Base-by-base conservation (phyloP, 2,888 invertebrate species). In the Campoplex nolae region DNA sequence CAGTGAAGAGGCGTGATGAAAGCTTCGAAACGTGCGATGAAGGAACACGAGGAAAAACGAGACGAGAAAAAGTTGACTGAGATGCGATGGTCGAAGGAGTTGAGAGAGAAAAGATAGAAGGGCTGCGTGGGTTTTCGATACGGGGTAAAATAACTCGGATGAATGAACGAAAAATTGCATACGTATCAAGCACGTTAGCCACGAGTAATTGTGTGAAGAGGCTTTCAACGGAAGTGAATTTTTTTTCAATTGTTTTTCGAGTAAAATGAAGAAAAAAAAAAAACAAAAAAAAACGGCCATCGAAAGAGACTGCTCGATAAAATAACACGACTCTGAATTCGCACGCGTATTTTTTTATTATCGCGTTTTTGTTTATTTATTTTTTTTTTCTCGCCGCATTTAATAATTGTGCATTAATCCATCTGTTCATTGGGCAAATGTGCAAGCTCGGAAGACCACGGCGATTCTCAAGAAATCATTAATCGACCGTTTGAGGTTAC, bases 121-220 rank as follows among this genome's bases (percentile, higher is more conserved):
- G 28, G 16, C 23, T 18, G 77, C 11, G 45, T 62, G 38, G 62
- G 54, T 51, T 48, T 38, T 38, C 38, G 32, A 13, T 51, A 16
- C 80, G 82, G 45, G 45, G 45, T 13, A 45, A 80, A 71, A 85
- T 76, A 84, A 87, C 86, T 82, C 87, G 88, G 89, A 90, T 89
- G 90, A 91, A 90, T 89, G 90, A 90, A 90, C 83, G 86, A 89
- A 89, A 23, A 81, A 67, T 87, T 48, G 32, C 62, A 62, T 65
- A 75, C 74, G 84, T 70, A 79, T 75, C 32, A 58, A 77, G 65
- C 68, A 73, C 58, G 82, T 56, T 80, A 73, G 78, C 71, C 38
- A 42, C 23, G 65, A 48, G 67, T 54, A 67, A 70, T 77, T 51
- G 51, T 51, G 18, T 67, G 35, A 23, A 35, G 67, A 23, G 67